Percentiles rank a stretch among this genome's conserved stretches.
phyloP scores from a whole-genome alignment of 2,113 vertebrate species.

The Hemiprocne comata region DNA sequence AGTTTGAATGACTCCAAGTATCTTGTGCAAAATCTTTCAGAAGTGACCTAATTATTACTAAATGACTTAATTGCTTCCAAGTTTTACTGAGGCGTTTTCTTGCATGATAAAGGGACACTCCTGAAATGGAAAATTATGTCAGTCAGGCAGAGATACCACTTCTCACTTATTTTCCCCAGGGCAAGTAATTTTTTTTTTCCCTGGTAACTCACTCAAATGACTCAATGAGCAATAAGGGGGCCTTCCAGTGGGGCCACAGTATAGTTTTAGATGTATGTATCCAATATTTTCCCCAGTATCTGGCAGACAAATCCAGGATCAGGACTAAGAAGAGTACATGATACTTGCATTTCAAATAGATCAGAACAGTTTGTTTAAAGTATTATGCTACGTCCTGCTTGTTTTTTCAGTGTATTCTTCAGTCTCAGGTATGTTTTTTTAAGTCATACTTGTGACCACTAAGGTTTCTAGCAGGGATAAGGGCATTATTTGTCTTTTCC shows the following conservation, averaged over 20 bases:
- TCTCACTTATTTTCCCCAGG: background rate
- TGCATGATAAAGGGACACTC: rapidly evolving
- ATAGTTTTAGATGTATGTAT: background rate
- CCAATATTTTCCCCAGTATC: background rate
- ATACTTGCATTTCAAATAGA: background rate
- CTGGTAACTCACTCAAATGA: background rate
- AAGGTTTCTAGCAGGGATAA: background rate
- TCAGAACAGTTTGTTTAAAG: background rate
- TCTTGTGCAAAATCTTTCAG: background rate
- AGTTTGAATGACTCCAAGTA: background rate
- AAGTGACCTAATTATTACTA: background rate
- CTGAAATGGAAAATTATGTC: background rate
- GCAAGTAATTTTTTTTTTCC: background rate
- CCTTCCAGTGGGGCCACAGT: background rate
- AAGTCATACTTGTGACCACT: background rate
- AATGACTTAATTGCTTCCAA: background rate
- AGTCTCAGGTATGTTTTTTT: background rate
- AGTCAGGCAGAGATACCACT: background rate
- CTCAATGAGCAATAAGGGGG: background rate
- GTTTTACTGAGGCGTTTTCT: background rate
- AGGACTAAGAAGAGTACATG: background rate
- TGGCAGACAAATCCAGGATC: background rate
- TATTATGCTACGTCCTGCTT: background rate
- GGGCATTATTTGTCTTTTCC: background rate
- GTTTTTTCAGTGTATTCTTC: too few relatives aligned